These are phyloP conservation scores for Drosophila pallidifrons DNA, from an alignment of 1,140 invertebrate genomes.

Conservation along the genomic window DNA sequence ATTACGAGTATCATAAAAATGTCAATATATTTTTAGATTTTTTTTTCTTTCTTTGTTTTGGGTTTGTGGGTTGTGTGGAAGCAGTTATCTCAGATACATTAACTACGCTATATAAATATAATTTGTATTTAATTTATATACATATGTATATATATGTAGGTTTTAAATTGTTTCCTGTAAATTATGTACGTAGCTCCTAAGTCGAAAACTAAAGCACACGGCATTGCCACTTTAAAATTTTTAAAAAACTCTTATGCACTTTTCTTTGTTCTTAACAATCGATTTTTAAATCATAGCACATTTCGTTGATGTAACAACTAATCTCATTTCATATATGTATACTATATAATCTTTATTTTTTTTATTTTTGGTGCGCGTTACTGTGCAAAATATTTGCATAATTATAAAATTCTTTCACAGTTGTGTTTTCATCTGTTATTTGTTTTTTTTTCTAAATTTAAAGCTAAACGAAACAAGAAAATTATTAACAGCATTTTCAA, in stretches of 20 bases:
- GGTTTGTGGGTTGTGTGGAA: constrained; percentile 58
- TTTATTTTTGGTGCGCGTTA: constrained; percentile 67
- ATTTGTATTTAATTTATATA: constrained; percentile 12
- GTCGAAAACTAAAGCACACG: constrained; percentile 60
- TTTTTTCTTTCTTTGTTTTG: constrained; percentile 4
- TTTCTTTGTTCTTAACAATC: constrained; percentile 13
- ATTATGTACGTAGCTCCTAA: constrained; percentile 60
- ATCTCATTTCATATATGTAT: constrained; percentile 2
- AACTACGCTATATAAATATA: constrained; percentile 22
- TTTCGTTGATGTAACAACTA: constrained; percentile 19
- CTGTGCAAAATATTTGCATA: constrained; percentile 80
- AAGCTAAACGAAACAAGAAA: constrained; percentile 12
- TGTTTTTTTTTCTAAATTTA: constrained; percentile 13
- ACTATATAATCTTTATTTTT: constrained; percentile 18
- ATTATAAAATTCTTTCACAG: constrained; percentile 79
- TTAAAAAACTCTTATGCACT: constrained; percentile 56
- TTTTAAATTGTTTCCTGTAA: constrained; percentile 35
- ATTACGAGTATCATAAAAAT: constrained; percentile 55
- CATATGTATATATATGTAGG: constrained; percentile 25
- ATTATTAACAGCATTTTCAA: constrained; percentile 14
- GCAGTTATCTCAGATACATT: constrained; percentile 55
- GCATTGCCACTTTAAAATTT: constrained; percentile 60
- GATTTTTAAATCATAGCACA: constrained; percentile 24
- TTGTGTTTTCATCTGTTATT: constrained; percentile 37
- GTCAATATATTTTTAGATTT: constrained; percentile 54